phyloP scores from a whole-genome alignment of 2,113 vertebrate species.

The Morone chrysops region DNA sequence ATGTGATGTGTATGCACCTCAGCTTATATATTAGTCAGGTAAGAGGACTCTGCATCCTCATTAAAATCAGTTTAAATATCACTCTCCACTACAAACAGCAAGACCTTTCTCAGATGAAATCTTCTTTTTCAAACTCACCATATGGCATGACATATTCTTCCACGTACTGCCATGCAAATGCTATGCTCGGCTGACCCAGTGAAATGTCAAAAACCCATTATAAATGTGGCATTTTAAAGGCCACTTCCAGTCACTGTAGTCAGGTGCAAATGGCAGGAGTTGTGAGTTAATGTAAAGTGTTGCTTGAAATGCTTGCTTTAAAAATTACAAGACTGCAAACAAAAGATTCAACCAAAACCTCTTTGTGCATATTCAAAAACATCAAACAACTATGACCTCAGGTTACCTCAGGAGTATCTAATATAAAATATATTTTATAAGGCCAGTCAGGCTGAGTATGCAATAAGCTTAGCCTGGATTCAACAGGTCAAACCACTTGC shows the following conservation, averaged over 20 bases:
- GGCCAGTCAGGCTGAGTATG: not conserved
- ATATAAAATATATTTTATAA: accelerated
- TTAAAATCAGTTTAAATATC: slow-evolving; percentile 6
- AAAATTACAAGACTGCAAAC: not conserved
- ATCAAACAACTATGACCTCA: slow-evolving; percentile 14
- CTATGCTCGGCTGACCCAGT: not conserved
- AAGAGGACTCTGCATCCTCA: not conserved
- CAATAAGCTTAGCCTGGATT: slow-evolving; percentile 13
- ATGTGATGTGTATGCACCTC: not conserved
- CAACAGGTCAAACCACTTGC: slow-evolving; percentile 65
- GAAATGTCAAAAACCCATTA: slow-evolving; percentile 42
- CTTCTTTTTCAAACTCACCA: not conserved
- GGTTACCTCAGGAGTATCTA: slow-evolving; percentile 1
- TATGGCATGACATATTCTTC: not conserved
- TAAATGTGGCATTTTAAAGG: slow-evolving; percentile 42
- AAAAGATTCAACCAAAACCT: not conserved
- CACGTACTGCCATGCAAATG: not conserved
- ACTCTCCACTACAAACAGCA: not conserved
- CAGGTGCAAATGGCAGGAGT: slow-evolving; percentile 20
- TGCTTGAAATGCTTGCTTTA: too few relatives aligned
- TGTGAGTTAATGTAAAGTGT: not conserved
- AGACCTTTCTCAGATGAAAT: not conserved
- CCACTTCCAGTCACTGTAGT: slow-evolving; percentile 7
- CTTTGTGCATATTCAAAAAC: not conserved
- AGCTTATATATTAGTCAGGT: not conserved